Percentiles rank a stretch among this genome's conserved stretches.
Evolutionary conservation across 2,113 vertebrate species (phyloP).

Genomic region (Thinocorus orbignyianus): DNA sequence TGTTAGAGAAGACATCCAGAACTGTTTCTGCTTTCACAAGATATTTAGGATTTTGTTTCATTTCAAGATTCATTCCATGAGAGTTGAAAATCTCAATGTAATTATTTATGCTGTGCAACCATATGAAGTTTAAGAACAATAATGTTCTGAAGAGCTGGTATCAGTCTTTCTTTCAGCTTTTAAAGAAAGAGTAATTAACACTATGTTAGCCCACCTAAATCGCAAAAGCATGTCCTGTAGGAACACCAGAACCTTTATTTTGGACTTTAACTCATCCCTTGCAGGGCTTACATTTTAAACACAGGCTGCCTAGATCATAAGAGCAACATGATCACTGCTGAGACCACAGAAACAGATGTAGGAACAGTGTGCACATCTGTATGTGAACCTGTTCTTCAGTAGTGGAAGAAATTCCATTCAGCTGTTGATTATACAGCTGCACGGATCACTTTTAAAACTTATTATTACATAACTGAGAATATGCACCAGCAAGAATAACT

Average conservation of each 20-base stretch:
- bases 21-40: neutral
- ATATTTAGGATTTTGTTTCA: neutral
- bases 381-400: neutral
- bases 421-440: neutral
- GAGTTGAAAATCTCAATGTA: neutral
- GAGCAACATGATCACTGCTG: neutral
- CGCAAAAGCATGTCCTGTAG: neutral
- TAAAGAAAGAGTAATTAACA: neutral
- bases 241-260: neutral
- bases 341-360: neutral
- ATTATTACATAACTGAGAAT: neutral
- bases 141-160: neutral
- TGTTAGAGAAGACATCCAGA: neutral
- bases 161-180: neutral
- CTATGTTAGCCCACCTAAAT: neutral
- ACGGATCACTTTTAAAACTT: neutral
- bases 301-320: neutral
- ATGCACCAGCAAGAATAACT: neutral
- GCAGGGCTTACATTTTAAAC: neutral
- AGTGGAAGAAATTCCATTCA: neutral
- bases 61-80: neutral
- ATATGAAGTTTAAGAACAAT: neutral
- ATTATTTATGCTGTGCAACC: neutral
- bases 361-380: neutral
- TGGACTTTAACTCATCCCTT: neutral